Conservation (phyloP, 2,888 invertebrate species). For the Tineola bisselliella region DNA sequence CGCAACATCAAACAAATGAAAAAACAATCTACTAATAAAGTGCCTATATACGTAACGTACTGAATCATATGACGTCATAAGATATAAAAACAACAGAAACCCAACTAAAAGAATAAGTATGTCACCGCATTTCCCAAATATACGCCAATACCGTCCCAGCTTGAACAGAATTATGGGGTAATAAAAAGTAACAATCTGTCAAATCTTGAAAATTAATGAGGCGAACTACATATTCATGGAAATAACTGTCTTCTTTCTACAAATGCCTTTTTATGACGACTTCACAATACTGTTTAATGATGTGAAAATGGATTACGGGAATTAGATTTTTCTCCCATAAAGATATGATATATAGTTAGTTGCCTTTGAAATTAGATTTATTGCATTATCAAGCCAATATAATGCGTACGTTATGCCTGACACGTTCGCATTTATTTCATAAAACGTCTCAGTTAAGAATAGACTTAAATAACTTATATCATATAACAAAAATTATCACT, state of each 20-base stretch:
- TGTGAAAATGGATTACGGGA: background rate
- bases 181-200: slow-evolving; percentile 10
- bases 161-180: background rate
- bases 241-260: slow-evolving; percentile 6
- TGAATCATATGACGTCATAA: too few relatives aligned
- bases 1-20: too few relatives aligned
- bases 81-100: background rate
- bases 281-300: background rate
- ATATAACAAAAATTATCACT: too few relatives aligned
- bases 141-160: background rate
- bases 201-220: slow-evolving; percentile 10
- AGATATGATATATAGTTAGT: background rate
- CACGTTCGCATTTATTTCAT: too few relatives aligned
- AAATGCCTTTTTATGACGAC: background rate
- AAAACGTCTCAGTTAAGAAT: too few relatives aligned
- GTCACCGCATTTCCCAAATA: background rate
- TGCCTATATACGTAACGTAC: too few relatives aligned
- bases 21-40: too few relatives aligned
- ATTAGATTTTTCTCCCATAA: background rate
- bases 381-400: too few relatives aligned
- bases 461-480: too few relatives aligned
- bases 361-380: too few relatives aligned
- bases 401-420: too few relatives aligned
- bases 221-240: slow-evolving; percentile 6
- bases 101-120: background rate